These are phyloP conservation scores for Pimpla rufipes DNA, from an alignment of 2,888 invertebrate species.

Conservation along the genomic window DNA sequence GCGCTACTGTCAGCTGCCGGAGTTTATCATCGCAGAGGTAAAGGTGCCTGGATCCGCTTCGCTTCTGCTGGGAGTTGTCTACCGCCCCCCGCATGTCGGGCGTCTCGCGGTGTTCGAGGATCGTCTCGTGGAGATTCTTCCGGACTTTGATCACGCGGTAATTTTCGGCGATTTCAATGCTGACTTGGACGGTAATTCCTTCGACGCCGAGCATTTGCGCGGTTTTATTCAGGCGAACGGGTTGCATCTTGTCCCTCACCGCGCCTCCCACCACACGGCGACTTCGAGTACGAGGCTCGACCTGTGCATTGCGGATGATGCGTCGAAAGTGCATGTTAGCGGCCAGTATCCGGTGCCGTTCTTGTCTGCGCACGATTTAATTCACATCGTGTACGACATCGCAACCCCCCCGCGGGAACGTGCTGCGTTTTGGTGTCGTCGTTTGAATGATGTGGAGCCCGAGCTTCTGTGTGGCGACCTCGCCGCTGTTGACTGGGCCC, in stretches of 20 bases:
- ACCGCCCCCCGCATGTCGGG: background rate
- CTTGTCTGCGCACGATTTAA: background rate
- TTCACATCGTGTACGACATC: background rate
- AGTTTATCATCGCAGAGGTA: background rate
- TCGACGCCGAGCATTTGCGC: background rate
- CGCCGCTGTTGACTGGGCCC: background rate
- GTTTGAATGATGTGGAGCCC: background rate
- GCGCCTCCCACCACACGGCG: background rate
- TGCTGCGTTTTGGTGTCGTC: background rate
- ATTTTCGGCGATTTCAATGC: slow-evolving; percentile 2
- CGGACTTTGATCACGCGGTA: background rate
- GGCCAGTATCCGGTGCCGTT: slow-evolving; percentile 8
- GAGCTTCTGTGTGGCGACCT: background rate
- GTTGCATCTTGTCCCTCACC: background rate
- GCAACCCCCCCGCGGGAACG: background rate
- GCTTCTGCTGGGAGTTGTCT: background rate
- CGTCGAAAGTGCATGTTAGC: background rate
- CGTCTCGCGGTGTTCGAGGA: background rate
- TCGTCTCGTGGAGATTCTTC: background rate
- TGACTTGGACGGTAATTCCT: background rate
- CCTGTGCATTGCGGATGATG: background rate
- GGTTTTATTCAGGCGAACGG: background rate
- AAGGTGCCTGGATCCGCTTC: background rate
- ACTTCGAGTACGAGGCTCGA: slow-evolving; percentile 3
- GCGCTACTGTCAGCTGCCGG: background rate